These are phyloP conservation scores for Podotricha telesiphe DNA, from an alignment of 2,888 invertebrate genomes.

Conservation along the genomic window DNA sequence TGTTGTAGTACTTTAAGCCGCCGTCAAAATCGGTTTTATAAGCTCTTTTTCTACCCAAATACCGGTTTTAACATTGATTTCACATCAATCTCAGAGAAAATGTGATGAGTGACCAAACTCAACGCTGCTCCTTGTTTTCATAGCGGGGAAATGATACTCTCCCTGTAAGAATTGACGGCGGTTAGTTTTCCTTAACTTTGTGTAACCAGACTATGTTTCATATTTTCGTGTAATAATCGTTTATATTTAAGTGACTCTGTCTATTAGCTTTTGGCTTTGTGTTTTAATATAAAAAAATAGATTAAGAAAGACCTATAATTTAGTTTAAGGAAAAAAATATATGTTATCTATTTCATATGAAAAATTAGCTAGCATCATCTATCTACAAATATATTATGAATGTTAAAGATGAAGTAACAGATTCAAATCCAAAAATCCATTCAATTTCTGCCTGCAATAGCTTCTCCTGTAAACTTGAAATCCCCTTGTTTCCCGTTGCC, in stretches of 20 bases:
- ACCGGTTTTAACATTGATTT: too few relatives aligned
- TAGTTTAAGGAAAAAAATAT: conserved; percentile 1
- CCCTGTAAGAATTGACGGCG: conserved; percentile 1
- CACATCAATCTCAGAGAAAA: too few relatives aligned
- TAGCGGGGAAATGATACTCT: too few relatives aligned
- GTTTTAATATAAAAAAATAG: conserved; percentile 4
- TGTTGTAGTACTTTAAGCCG: conserved; percentile 49
- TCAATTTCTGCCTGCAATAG: too few relatives aligned
- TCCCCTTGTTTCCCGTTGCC: too few relatives aligned
- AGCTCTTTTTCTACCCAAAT: background rate
- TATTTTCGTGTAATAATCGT: conserved; percentile 14
- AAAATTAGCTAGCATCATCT: background rate
- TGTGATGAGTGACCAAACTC: too few relatives aligned
- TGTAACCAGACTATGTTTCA: conserved; percentile 25
- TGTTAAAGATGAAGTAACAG: too few relatives aligned
- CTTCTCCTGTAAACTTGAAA: too few relatives aligned
- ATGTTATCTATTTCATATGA: conserved; percentile 6
- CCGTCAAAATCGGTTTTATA: background rate
- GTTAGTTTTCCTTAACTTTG: conserved; percentile 1
- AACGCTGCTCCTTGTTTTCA: too few relatives aligned
- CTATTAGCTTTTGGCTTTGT: conserved; percentile 2
- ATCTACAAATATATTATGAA: background rate
- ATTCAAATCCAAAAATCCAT: too few relatives aligned
- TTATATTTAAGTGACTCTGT: background rate
- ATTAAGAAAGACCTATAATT: conserved; percentile 3